A percentile compares a stretch with the other conserved stretches of the same genome.
phyloP scores from a whole-genome alignment of 92 coral and sea anemone genomes.

The Parazoanthus swiftii region DNA sequence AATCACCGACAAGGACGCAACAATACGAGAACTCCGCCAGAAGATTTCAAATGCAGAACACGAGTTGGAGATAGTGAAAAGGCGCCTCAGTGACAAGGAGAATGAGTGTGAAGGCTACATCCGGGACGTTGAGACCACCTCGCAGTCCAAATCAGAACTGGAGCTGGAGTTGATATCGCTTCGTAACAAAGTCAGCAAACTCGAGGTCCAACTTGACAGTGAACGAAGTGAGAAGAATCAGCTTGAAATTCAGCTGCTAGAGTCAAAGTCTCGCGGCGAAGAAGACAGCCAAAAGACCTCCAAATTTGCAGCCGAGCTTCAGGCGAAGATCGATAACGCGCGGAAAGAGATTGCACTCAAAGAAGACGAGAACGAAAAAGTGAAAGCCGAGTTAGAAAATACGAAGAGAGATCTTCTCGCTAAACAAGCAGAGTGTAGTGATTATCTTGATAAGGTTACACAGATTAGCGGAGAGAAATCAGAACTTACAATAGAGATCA shows the following conservation, averaged over 20 bases:
- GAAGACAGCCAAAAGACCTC: constrained; percentile 61
- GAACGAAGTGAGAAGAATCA: constrained; percentile 63
- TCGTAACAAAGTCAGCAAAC: constrained; percentile 67
- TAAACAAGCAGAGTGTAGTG: constrained; percentile 80
- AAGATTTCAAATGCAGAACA: constrained; percentile 64
- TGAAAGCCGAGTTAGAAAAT: constrained; percentile 77
- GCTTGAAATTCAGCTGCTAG: constrained; percentile 68
- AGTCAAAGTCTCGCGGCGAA: constrained; percentile 66
- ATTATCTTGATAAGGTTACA: constrained; percentile 70
- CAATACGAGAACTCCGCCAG: constrained; percentile 67
- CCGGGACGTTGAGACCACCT: constrained; percentile 61
- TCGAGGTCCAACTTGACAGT: constrained; percentile 67
- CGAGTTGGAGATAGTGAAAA: constrained; percentile 63
- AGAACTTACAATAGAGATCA: constrained; percentile 84
- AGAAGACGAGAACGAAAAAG: constrained; percentile 83
- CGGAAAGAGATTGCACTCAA: constrained; percentile 76
- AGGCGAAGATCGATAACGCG: constrained; percentile 71
- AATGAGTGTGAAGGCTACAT: constrained; percentile 65
- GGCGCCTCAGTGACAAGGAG: constrained; percentile 64
- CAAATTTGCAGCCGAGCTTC: constrained; percentile 73
- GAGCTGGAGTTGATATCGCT: constrained; percentile 69
- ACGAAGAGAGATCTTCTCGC: constrained; percentile 76
- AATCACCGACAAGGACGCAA: constrained; percentile 67
- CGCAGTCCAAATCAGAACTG: constrained; percentile 63
- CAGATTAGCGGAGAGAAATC: constrained; percentile 86